These are phyloP conservation scores for Paraescarpia echinospica DNA, from an alignment of 1,140 invertebrate genomes.

Conservation along the genomic window DNA sequence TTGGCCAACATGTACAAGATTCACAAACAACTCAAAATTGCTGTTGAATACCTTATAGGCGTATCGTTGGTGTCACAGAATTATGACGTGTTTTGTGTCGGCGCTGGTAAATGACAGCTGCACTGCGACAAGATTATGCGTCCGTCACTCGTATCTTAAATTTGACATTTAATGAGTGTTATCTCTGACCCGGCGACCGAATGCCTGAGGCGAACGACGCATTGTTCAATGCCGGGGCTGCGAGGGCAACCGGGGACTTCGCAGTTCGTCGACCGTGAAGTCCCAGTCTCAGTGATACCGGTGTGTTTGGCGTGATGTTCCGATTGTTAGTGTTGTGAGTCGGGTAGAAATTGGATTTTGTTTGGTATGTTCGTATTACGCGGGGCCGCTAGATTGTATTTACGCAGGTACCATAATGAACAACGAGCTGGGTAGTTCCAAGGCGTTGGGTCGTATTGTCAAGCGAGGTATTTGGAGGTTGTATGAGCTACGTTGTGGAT, in stretches of 20 bases:
- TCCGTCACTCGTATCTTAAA: neutral
- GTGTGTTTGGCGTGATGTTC: neutral
- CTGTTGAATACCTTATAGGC: neutral
- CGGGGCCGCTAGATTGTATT: neutral
- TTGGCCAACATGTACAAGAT: neutral
- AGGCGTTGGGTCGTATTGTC: neutral
- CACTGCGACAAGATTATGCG: neutral
- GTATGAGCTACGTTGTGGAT: no score
- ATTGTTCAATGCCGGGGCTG: neutral
- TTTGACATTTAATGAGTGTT: neutral
- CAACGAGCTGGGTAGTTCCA: neutral
- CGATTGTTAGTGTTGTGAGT: neutral
- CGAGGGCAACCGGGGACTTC: no score
- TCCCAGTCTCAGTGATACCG: neutral
- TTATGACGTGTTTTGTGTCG: neutral
- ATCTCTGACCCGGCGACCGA: neutral
- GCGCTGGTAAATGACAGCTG: neutral
- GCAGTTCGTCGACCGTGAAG: no score
- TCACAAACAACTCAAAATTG: neutral
- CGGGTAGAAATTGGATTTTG: no score
- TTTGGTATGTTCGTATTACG: neutral
- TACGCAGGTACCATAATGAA: neutral
- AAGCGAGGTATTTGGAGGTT: no score
- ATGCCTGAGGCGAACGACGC: neutral
- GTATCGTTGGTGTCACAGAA: neutral